Evolutionary conservation across 2,888 invertebrate species (phyloP).

Genomic region (Scelioninae gen. 1): DNA sequence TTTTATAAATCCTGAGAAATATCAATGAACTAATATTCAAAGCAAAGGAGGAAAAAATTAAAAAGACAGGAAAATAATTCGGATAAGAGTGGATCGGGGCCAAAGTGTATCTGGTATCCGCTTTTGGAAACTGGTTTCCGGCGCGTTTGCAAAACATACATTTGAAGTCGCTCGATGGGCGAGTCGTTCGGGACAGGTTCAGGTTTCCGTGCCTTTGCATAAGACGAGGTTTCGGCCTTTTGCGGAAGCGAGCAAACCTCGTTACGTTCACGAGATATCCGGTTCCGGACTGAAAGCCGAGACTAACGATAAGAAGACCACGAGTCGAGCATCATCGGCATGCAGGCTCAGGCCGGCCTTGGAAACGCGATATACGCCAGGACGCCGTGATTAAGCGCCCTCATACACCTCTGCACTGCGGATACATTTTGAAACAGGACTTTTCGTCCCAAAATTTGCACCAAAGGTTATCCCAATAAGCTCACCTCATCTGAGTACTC

Average conservation of each 20-base stretch:
- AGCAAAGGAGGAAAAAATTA: too few relatives aligned
- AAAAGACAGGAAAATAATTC: too few relatives aligned
- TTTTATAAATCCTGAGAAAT: too few relatives aligned
- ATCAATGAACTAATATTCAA: too few relatives aligned
- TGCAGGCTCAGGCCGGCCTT: slow-evolving; percentile 65
- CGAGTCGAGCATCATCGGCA: slow-evolving; percentile 70
- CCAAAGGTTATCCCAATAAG: slow-evolving; percentile 23
- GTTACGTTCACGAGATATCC: slow-evolving; percentile 73
- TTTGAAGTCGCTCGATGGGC: slow-evolving; percentile 51
- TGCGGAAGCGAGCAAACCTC: slow-evolving; percentile 69
- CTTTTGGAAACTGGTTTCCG: slow-evolving; percentile 48
- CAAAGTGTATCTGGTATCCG: slow-evolving; percentile 39
- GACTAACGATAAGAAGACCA: slow-evolving; percentile 71
- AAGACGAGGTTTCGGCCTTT: slow-evolving; percentile 65
- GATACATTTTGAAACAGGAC: slow-evolving; percentile 52
- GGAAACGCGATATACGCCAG: slow-evolving; percentile 68
- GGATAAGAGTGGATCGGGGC: too few relatives aligned
- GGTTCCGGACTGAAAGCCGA: slow-evolving; percentile 71
- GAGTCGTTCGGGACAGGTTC: slow-evolving; percentile 49
- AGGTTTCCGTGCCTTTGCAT: slow-evolving; percentile 71
- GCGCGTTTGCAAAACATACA: slow-evolving; percentile 64
- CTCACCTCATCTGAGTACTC: too few relatives aligned
- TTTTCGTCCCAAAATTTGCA: slow-evolving; percentile 33
- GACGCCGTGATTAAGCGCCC: slow-evolving; percentile 76
- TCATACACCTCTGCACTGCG: slow-evolving; percentile 73